Evolutionary conservation across 2,888 invertebrate species (phyloP), one percentile per base, ranked within the genome.

Genomic region (Phrixothrix hirtus): DNA sequence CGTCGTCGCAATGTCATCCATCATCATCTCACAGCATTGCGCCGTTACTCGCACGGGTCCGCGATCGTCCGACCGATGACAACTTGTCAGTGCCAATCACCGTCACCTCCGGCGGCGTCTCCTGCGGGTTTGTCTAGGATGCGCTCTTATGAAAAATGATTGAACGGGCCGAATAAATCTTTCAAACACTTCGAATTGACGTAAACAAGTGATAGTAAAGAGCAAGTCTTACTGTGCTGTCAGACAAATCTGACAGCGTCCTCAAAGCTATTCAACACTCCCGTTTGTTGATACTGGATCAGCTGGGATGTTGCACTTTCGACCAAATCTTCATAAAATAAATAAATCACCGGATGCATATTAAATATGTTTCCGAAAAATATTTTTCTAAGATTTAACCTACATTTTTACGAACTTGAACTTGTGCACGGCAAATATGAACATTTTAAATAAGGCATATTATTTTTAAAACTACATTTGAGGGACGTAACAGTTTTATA

Each of bases 71-170:
- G 65, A 60, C 63, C 66, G 66, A 65, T 64, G 65, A 63, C 67
- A 67, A 64, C 58, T 65, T 67, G 68, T 67, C 68, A 67, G 64
- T 68, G 69, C 69, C 70, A 70, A 69, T 70, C 70, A 64, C 58
- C 57, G 61, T 53, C 57, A 55, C 60, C 60, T 53, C 57, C 60
- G 59, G 48, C 60, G 49, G 56, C 45, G 46, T 55, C 48, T 48
- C 50, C 54, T 49, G 43, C 49, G 45, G 54, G 41, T 39, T 54
- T 32, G 49, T 43, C 56, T 57, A 43, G 57, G 55, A 49, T 53
- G 46, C 51, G 46, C 57, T 60, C 50, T 60, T 64, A 62, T 66
- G 65, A 67, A 66, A 66, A 67, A 67, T 66, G 65, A 66, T 64
- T 62, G 64, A 64, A 58, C 62, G 59, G 54, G 51, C 61, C 60